These are phyloP conservation scores for Porphyrio hochstetteri DNA, from an alignment of 2,113 vertebrate species.

Conservation along the genomic window DNA sequence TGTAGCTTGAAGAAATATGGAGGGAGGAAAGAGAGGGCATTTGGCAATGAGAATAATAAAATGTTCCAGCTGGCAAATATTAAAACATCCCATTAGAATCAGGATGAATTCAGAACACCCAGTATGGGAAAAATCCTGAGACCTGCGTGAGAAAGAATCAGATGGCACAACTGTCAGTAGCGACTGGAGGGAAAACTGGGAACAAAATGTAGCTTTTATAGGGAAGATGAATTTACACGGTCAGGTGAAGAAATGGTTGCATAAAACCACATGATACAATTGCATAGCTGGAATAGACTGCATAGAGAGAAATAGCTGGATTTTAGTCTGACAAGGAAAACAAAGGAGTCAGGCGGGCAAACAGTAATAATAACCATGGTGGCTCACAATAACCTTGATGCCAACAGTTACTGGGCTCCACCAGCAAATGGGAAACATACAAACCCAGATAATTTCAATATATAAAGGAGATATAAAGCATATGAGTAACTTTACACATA, in stretches of 20 bases:
- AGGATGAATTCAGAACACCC: neutral
- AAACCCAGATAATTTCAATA: constrained; percentile 44
- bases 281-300: constrained; percentile 18
- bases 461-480: constrained; percentile 43
- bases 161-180: constrained; percentile 13
- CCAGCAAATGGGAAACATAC: neutral
- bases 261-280: constrained; percentile 6
- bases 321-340: constrained; percentile 31
- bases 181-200: neutral
- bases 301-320: neutral
- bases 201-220: constrained; percentile 4
- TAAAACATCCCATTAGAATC: neutral
- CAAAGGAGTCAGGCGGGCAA: constrained; percentile 30
- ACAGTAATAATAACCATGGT: neutral
- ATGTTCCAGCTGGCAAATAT: constrained; percentile 34
- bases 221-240: constrained; percentile 1
- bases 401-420: constrained; percentile 4
- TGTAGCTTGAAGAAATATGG: neutral
- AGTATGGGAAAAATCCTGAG: constrained; percentile 7
- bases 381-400: constrained; percentile 12
- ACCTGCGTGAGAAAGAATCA: constrained; percentile 39
- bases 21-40: neutral
- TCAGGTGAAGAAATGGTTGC: constrained; percentile 32
- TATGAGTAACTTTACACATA: constrained; percentile 39
- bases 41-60: neutral